Percentiles rank a stretch among this genome's conserved stretches.
Conservation (phyloP, 2,888 invertebrate species). For the Caenorhabditis auriculariae region DNA sequence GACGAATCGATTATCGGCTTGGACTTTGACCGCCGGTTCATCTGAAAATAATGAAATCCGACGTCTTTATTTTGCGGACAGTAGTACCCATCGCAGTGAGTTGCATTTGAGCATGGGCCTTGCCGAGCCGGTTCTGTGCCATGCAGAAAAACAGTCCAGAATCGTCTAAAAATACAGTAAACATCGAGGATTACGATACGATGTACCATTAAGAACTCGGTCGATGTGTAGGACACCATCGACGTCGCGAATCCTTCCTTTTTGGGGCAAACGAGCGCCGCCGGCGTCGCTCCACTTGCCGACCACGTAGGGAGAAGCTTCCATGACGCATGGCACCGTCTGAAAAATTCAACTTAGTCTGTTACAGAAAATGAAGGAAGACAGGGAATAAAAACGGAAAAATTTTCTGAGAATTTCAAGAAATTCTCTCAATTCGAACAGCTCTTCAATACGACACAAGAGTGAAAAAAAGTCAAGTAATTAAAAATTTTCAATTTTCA, state of each 20-base stretch:
- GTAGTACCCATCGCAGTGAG: slow-evolving; percentile 46
- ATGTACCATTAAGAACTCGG: slow-evolving; percentile 19
- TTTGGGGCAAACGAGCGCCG: slow-evolving; percentile 23
- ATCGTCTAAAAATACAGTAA: slow-evolving; percentile 34
- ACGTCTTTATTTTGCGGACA: no score
- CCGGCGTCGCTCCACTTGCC: slow-evolving; percentile 49
- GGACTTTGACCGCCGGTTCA: slow-evolving; percentile 19
- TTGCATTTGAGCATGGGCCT: slow-evolving; percentile 49
- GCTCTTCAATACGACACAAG: no score
- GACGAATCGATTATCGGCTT: slow-evolving; percentile 1
- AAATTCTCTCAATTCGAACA: no score
- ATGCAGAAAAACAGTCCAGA: slow-evolving; percentile 56
- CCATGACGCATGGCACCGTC: slow-evolving; percentile 53
- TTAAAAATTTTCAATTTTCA: no score
- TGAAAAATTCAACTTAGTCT: no score
- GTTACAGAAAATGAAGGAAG: no score
- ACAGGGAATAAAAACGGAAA: no score
- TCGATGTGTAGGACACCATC: slow-evolving; percentile 40
- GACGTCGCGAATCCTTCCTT: slow-evolving; percentile 34
- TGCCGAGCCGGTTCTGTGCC: slow-evolving; percentile 52
- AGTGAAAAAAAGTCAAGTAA: no score
- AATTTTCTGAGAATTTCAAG: no score
- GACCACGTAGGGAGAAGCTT: slow-evolving; percentile 48
- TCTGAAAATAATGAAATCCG: slow-evolving; percentile 3
- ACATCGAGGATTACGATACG: neutral